A percentile compares a stretch with the other conserved stretches of the same genome.
Conservation (phyloP, 2,888 invertebrate genomes). For the Drosophila siamana region DNA sequence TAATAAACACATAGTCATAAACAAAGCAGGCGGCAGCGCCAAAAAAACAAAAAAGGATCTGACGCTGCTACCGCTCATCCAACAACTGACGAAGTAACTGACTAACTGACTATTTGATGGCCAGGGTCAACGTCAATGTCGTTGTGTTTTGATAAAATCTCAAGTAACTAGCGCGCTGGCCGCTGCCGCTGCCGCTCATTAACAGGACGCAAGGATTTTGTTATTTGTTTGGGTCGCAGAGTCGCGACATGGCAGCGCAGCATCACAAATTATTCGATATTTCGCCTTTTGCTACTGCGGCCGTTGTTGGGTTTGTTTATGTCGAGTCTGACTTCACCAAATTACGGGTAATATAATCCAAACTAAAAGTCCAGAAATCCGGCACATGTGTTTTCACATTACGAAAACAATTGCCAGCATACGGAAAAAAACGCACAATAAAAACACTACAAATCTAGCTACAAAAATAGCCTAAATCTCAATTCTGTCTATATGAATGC, state of each 20-base stretch:
- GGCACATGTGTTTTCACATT: slow-evolving; percentile 62
- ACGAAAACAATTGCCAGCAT: slow-evolving; percentile 15
- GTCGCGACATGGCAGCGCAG: slow-evolving; percentile 63
- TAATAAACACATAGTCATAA: slow-evolving; percentile 74
- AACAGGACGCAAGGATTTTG: slow-evolving; percentile 54
- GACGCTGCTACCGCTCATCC: slow-evolving; percentile 57
- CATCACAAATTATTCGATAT: slow-evolving; percentile 43
- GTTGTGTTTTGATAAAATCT: slow-evolving; percentile 78
- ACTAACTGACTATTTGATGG: slow-evolving; percentile 17
- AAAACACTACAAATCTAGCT: not conserved
- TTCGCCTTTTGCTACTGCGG: slow-evolving; percentile 20
- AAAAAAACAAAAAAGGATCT: slow-evolving; percentile 59
- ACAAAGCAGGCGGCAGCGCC: slow-evolving; percentile 66
- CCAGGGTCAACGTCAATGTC: slow-evolving; percentile 22
- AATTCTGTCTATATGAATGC: too few relatives aligned
- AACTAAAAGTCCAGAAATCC: slow-evolving; percentile 30
- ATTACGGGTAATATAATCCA: slow-evolving; percentile 48
- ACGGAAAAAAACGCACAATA: slow-evolving; percentile 3
- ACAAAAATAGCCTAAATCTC: not conserved
- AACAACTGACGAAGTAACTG: slow-evolving; percentile 14
- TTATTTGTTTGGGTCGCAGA: slow-evolving; percentile 47
- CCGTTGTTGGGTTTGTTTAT: slow-evolving; percentile 56
- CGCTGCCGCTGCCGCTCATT: slow-evolving; percentile 58
- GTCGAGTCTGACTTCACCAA: slow-evolving; percentile 36
- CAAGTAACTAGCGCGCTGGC: slow-evolving; percentile 61